Conservation (phyloP, 2,113 vertebrate genomes). For the Notarius quadriscutis region DNA sequence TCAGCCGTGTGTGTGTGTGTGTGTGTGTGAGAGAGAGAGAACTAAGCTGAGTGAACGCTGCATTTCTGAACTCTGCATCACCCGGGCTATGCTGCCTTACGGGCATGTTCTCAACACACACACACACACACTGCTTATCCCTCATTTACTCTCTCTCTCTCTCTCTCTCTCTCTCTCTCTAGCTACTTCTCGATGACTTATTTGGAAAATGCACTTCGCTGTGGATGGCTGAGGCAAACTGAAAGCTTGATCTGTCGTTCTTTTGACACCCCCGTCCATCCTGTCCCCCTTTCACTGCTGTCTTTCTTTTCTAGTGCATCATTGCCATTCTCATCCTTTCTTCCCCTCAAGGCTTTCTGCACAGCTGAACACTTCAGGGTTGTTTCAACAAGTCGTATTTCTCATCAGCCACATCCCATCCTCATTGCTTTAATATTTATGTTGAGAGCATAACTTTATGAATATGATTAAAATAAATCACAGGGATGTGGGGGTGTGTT, state of each 20-base stretch:
- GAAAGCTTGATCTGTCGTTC: not conserved
- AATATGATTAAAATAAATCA: slow-evolving; percentile 19
- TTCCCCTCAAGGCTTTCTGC: not conserved
- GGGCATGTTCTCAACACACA: slow-evolving; percentile 47
- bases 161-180: not conserved
- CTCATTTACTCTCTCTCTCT: not conserved
- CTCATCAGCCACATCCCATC: not conserved
- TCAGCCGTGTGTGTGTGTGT: not conserved
- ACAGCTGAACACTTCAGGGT: slow-evolving; percentile 15
- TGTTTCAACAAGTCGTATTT: not conserved
- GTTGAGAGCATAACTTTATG: not conserved
- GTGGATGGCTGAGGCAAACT: slow-evolving; percentile 31
- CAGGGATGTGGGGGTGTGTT: slow-evolving; percentile 30
- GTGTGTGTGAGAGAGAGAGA: slow-evolving; percentile 9
- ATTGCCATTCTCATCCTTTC: not conserved
- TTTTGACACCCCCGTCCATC: not conserved
- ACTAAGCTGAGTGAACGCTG: slow-evolving; percentile 24
- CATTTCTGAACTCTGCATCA: slow-evolving; percentile 69
- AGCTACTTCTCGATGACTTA: not conserved
- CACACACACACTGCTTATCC: slow-evolving; percentile 17
- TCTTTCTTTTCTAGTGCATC: not conserved
- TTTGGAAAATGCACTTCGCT: not conserved
- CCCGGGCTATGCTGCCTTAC: slow-evolving; percentile 63
- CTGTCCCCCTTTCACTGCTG: slow-evolving; percentile 8
- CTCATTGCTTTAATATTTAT: slow-evolving; percentile 27